Conservation (phyloP, 2,113 vertebrate genomes). For the Caranx ignobilis region DNA sequence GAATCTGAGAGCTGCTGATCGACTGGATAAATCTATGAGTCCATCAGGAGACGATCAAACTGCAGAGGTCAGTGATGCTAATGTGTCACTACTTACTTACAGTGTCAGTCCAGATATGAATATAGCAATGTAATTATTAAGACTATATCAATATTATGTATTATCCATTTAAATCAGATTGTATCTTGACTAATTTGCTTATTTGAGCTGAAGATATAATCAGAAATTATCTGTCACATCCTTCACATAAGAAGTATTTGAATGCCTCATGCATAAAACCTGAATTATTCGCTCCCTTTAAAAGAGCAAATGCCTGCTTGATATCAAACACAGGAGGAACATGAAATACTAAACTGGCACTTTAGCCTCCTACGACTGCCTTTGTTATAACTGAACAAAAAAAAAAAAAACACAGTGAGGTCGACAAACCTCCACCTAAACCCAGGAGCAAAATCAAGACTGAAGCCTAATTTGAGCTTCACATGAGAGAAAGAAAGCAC, state of each 20-base stretch:
- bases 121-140: too few relatives aligned
- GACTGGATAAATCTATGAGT: background rate
- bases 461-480: slow-evolving; percentile 31
- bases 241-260: background rate
- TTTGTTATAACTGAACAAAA: slow-evolving; percentile 37
- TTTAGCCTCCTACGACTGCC: background rate
- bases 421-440: slow-evolving; percentile 11
- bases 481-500: slow-evolving; percentile 8
- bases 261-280: background rate
- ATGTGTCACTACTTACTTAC: background rate
- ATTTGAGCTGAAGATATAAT: too few relatives aligned
- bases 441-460: slow-evolving; percentile 3
- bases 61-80: background rate
- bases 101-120: too few relatives aligned
- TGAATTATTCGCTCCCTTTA: background rate
- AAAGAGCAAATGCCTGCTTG: background rate
- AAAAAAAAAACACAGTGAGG: slow-evolving; percentile 5
- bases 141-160: too few relatives aligned
- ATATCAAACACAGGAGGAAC: background rate
- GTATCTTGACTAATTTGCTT: too few relatives aligned
- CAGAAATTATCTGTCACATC: too few relatives aligned
- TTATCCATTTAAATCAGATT: too few relatives aligned
- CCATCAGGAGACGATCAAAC: background rate
- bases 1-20: background rate
- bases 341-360: background rate